Evolutionary conservation across 2,888 invertebrate genomes (phyloP), one percentile per base, ranked within the genome.

Genomic region (Parelbella ahira): DNA sequence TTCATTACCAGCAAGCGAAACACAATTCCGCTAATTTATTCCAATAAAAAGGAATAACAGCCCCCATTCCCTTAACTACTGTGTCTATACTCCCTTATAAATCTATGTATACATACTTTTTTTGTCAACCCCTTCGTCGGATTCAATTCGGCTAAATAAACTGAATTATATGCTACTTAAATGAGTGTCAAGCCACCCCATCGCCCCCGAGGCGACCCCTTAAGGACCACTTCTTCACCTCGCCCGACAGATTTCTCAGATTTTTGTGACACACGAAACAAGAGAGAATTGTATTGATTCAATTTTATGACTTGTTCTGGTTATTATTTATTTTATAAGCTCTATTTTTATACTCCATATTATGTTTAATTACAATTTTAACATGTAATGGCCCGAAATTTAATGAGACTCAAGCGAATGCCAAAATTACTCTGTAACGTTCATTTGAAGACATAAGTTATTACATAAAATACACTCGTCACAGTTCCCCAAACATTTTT

Each of bases 151-250:
- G 63, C 73, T 81, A 86, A 87, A 86, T 82, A 90, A 91, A 90
- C 90, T 90, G 89, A 90, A 90, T 91, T 90, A 90, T 90, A 88
- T 90, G 89, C 90, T 90, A 90, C 90, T 91, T 90, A 90, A 90
- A 90, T 89, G 89, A 90, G 90, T 90, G 90, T 90, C 89, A 81
- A 77, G 80, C 65, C 64, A 51, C 52, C 53, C 48, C 56, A 18
- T 21, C 2, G 5, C 47, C 45, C 47, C 45, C 47, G 54, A 49
- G 34, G 38, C 44, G 51, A 48, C 55, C 51, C 56, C 56, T 63
- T 56, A 60, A 77, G 75, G 67, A 67, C 73, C 80, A 74, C 77
- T 80, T 60, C 67, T 71, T 63, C 70, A 60, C 68, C 64, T 74
- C 71, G 57, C 67, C 79, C 72, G 69, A 74, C 70, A 71, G 74